Base-by-base conservation (phyloP, 1,140 invertebrate species). In the Zaprionus gabonicus region DNA sequence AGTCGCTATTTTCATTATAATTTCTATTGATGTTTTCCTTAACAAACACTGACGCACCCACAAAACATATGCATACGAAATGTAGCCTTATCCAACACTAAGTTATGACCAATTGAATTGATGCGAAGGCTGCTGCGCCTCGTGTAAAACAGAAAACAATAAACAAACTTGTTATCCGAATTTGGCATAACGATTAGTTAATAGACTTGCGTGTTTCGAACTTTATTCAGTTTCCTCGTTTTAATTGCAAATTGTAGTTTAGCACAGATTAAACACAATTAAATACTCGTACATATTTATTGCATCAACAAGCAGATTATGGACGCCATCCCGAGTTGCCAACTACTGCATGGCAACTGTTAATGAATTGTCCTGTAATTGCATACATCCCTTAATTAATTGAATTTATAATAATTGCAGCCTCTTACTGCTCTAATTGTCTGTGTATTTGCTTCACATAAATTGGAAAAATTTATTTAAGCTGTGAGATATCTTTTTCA, bases 41-140 rank as follows among this genome's bases (percentile, higher is more conserved):
- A 63, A 57, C 38, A 63, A 70, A 63, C n/a, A 17, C 13, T 23
- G 57, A 59, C 66, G 25, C 66, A 64, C 31, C 53, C 41, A 49
- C 38, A 57, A 70, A 73, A 69, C 28, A 15, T 56, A 20, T 56
- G 53, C 25, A 66, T 66, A 66, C 6, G n/a, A 66, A 66, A 66
- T 66, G 20, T 67, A 58, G 25, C 23, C 31, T 56, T 58, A 68
- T 63, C 71, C 38, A 62, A 41, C 59, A 28, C 62, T 66, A 70
- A 75, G 23, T 74, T 78, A 82, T 75, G 80, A 38, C 65, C 75
- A 76, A 70, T 78, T 78, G 73, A 64, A 76, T 59, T 13, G 20
- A 34, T 51, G 10, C 28, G 80, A 82, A 78, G 80, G 75, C 68
- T 82, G 66, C 46, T 25, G 59, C 46, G 15, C n/a, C n/a, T 17